Base-by-base conservation (phyloP, 2,888 invertebrate species). In the Antheraea yamamai region DNA sequence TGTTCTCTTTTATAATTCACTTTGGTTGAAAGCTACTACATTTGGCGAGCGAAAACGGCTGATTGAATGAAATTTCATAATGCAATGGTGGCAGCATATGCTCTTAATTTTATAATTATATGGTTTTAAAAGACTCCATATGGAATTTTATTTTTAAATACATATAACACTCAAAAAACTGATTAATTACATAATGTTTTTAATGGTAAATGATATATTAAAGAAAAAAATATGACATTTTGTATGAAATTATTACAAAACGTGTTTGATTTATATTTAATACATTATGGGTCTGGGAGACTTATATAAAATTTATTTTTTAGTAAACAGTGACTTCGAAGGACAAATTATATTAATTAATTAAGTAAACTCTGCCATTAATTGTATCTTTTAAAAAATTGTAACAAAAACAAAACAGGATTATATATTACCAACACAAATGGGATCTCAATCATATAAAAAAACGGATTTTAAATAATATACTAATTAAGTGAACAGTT, bases 371-470 rank as follows among this genome's bases (percentile, higher is more conserved):
- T 87, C 84, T 84, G 81, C 81, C 77, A 81, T 80, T 76, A 16
- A 66, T 66, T 66, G 82, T 83, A 82, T 81, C 76, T 81, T 82
- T 81, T 81, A 82, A 84, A 87, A 86, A 83, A 84, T 81, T 81
- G 80, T 80, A 83, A 82, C 23, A 18, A 52, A 75, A 77, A 76
- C 77, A 77, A 23, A 61, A 66, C 23, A 47, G 47, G 61, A 74
- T 52, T 72, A 51, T 74, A 77, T 77, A 74, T 77, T 78, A 86
- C 84, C 84, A 88, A 84, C 83, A 83, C 87, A 88, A 86, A 87
- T 85, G 86, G 89, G 91, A 93, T 92, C 91, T 92, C 92, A 91
- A 89, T 85, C 85, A 88, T 88, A 86, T 85, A 85, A 75, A 79
- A 80, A 84, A 82, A 81, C 85, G 83, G 84, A 86, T 82, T 85